Conservation (phyloP, 30 jellyfish, hydroid and myxozoan genomes). For the Aurelia sp. region DNA sequence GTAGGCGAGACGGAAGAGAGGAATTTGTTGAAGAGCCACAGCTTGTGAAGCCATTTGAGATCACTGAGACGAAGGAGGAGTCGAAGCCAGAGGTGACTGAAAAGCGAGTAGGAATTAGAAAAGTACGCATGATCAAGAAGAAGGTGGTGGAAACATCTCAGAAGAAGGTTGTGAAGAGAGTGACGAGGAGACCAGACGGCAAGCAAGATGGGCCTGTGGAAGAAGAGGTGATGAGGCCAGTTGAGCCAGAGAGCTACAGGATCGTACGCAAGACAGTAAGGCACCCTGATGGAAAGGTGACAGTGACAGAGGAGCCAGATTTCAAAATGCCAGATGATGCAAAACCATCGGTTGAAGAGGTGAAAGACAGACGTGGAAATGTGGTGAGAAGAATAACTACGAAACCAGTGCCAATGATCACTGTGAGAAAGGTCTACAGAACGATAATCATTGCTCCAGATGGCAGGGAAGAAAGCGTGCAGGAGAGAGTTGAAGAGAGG, state of each 20-base stretch:
- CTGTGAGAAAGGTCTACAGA: constrained; percentile 61
- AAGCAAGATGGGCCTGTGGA: constrained; percentile 81
- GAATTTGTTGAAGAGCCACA: constrained; percentile 71
- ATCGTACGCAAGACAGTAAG: constrained; percentile 69
- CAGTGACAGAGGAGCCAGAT: constrained; percentile 72
- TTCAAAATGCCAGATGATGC: constrained; percentile 73
- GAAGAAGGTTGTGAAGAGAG: constrained; percentile 72
- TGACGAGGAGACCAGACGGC: constrained; percentile 73
- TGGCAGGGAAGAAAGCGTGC: constrained; percentile 65
- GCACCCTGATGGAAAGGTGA: constrained; percentile 74
- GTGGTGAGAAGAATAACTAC: constrained; percentile 62
- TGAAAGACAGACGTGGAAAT: constrained; percentile 48
- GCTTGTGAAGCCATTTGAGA: constrained; percentile 64
- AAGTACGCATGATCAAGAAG: constrained; percentile 55
- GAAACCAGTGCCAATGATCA: constrained; percentile 58
- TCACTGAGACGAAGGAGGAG: constrained; percentile 58
- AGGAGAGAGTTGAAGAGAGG: constrained; percentile 62
- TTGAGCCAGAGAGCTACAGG: constrained; percentile 69
- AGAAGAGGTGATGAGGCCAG: constrained; percentile 73
- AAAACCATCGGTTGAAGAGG: constrained; percentile 39
- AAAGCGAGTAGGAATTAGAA: constrained; percentile 51
- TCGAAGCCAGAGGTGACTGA: constrained; percentile 71
- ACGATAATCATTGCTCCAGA: constrained; percentile 50
- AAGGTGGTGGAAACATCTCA: constrained; percentile 77
- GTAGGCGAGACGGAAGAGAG: constrained; percentile 77